A percentile compares a stretch with the other conserved stretches of the same genome.
These are phyloP conservation scores for Hirtodrosophila confusa DNA, from an alignment of 2,888 invertebrate genomes.

Conservation along the genomic window DNA sequence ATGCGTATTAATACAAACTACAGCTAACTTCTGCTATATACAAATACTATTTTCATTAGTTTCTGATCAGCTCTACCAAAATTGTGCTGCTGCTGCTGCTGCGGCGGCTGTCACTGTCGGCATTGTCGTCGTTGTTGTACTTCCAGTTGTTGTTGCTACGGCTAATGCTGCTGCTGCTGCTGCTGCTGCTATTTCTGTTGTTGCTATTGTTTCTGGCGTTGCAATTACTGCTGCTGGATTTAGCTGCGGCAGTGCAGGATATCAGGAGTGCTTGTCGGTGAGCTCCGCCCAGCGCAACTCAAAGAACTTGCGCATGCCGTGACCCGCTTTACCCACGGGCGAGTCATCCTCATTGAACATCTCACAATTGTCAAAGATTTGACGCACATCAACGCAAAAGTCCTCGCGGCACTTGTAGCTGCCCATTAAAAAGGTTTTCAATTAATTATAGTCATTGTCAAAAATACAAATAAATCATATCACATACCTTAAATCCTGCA, in stretches of 20 bases:
- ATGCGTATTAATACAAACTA: conserved; percentile 59
- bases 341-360: conserved; percentile 99
- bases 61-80: conserved; percentile 54
- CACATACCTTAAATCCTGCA: conserved; percentile 90
- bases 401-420: conserved; percentile 97
- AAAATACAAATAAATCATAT: too few species aligned
- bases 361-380: conserved; percentile 98
- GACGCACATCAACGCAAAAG: conserved; percentile 95
- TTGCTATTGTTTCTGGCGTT: conserved; percentile 2
- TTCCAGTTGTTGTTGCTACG: conserved; percentile 10
- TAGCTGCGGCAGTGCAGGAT: conserved; percentile 54
- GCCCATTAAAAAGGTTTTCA: background rate
- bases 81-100: conserved; percentile 58
- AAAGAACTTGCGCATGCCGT: conserved; percentile 96
- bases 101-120: conserved; percentile 68
- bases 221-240: conserved; percentile 32
- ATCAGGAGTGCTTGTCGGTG: conserved; percentile 85
- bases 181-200: background rate
- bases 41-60: background rate
- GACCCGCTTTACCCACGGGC: conserved; percentile 98
- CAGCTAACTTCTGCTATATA: conserved; percentile 28
- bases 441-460: conserved; percentile 80
- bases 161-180: conserved; percentile 1
- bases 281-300: conserved; percentile 94
- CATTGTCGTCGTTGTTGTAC: conserved; percentile 1